Conservation (phyloP, 2,888 invertebrate genomes). For the Adelphocoris suturalis region DNA sequence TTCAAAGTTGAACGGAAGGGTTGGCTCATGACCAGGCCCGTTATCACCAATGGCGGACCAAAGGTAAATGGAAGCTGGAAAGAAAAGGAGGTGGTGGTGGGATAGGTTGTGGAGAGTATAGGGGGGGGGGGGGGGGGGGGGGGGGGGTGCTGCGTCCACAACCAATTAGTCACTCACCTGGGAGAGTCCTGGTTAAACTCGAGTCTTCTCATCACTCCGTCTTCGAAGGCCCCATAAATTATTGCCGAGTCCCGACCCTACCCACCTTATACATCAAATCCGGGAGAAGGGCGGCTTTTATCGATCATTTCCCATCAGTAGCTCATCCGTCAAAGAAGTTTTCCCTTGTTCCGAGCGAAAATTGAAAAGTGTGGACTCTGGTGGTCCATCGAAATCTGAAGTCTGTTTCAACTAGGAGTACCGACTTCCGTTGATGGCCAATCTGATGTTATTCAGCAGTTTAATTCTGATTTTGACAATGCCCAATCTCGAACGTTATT, state of each 20-base stretch:
- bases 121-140: neutral
- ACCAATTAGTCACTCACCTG: neutral
- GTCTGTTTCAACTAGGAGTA: too few species aligned
- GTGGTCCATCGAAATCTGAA: too few species aligned
- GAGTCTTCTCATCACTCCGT: slow-evolving; percentile 19
- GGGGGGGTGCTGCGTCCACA: neutral
- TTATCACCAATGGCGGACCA: neutral
- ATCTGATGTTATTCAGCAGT: too few species aligned
- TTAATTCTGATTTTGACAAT: too few species aligned
- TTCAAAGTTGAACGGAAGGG: neutral
- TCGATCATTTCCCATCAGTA: slow-evolving; percentile 23
- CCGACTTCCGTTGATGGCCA: too few species aligned
- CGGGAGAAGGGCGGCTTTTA: neutral
- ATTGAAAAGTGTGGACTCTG: too few species aligned
- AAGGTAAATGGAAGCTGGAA: neutral
- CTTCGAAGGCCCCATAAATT: slow-evolving; percentile 25
- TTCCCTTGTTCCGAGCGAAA: neutral
- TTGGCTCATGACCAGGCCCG: neutral
- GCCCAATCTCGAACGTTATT: too few species aligned
- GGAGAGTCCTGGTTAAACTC: neutral
- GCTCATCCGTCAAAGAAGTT: slow-evolving; percentile 6
- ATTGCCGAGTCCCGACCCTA: neutral
- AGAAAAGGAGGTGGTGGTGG: too few species aligned
- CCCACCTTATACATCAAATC: neutral
- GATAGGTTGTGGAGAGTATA: too few species aligned